Percentiles rank a stretch among this genome's conserved stretches.
phyloP scores from a whole-genome alignment of 2,797 vertebrate genomes.

The Acanthopagrus latus region DNA sequence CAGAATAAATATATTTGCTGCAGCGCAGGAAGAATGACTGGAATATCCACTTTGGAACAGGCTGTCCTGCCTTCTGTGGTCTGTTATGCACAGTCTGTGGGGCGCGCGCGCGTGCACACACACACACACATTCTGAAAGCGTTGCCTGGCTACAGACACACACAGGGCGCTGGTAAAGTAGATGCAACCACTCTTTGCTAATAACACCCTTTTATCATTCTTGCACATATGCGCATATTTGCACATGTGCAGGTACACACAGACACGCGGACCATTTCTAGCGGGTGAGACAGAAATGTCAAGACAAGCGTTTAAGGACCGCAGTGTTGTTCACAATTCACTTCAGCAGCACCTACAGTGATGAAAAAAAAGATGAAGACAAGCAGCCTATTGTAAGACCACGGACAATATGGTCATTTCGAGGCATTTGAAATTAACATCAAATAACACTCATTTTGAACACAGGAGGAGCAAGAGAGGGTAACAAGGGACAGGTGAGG shows the following conservation, averaged over 20 bases:
- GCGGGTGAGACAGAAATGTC: conserved; percentile 51
- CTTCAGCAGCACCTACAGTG: conserved; percentile 15
- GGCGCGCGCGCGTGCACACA: conserved; percentile 18
- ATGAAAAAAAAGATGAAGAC: neutral
- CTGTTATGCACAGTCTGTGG: conserved; percentile 71
- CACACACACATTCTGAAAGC: conserved; percentile 44
- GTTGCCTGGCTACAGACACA: conserved; percentile 84
- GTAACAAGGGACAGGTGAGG: neutral
- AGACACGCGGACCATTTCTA: conserved; percentile 4
- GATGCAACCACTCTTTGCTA: conserved; percentile 54
- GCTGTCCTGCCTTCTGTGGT: conserved; percentile 75
- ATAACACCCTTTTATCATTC: conserved; percentile 57
- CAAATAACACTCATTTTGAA: conserved; percentile 10
- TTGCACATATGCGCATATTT: conserved; percentile 30
- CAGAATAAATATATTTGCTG: conserved; percentile 29
- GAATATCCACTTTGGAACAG: conserved; percentile 59
- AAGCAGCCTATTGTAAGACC: neutral
- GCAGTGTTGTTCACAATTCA: conserved; percentile 9
- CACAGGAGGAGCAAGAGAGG: neutral
- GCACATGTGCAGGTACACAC: conserved; percentile 11
- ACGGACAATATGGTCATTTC: neutral
- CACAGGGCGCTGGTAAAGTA: conserved; percentile 65
- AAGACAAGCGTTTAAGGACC: conserved; percentile 41
- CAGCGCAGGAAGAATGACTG: conserved; percentile 24
- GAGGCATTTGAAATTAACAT: conserved; percentile 11